phyloP scores from a whole-genome alignment of 1,140 invertebrate species.

The Listronotus oregonensis region DNA sequence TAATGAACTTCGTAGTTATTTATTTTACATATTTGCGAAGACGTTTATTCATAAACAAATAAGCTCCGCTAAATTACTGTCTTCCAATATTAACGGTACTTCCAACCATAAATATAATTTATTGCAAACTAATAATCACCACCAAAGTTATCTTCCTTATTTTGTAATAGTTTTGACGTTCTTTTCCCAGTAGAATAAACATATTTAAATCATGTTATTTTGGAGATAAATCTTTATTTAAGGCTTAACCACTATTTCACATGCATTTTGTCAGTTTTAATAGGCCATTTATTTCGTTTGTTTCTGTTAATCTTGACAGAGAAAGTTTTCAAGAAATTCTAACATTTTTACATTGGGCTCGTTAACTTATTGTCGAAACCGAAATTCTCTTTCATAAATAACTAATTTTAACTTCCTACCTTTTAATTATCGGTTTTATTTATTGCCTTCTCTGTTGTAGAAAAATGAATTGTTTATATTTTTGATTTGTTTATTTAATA shows the following conservation, averaged over 20 bases:
- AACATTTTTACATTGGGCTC: constrained; percentile 30
- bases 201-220: no score
- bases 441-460: constrained; percentile 16
- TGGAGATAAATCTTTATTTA: constrained; percentile 1
- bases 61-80: no score
- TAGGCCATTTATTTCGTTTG: constrained; percentile 30
- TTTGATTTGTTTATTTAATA: constrained; percentile 32
- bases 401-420: constrained; percentile 33
- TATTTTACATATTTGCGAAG: no score
- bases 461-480: constrained; percentile 36
- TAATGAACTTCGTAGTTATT: no score
- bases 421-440: constrained; percentile 36
- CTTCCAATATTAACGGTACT: no score
- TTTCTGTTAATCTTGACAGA: constrained; percentile 22
- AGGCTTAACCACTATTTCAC: constrained; percentile 10
- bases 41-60: no score
- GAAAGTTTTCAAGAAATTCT: constrained; percentile 30
- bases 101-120: no score
- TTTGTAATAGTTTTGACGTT: no score
- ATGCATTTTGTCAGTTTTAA: constrained; percentile 27
- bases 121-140: no score
- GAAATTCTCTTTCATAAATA: constrained; percentile 32
- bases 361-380: constrained; percentile 21
- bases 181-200: no score
- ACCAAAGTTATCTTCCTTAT: no score